These are phyloP conservation scores for Cassiopea xamachana DNA, from an alignment of 30 jellyfish, hydroid and myxozoan genomes.

Conservation along the genomic window DNA sequence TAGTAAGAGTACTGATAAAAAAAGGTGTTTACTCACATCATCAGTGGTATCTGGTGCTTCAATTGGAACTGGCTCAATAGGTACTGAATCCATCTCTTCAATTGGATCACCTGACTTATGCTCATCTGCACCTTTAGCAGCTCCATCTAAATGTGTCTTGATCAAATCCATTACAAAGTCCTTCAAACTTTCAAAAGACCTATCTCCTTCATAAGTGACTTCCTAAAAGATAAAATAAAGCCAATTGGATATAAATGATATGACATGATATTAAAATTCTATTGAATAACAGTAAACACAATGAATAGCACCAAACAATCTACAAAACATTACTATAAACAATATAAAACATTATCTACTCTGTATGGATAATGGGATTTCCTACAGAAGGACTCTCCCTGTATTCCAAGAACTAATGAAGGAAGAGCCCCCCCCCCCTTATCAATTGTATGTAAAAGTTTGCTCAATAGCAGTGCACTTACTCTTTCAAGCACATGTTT, in stretches of 20 bases:
- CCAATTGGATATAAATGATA: neutral
- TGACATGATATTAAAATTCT: neutral
- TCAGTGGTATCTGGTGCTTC: constrained; percentile 42
- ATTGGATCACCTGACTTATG: neutral
- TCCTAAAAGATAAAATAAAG: constrained; percentile 11
- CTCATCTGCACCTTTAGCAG: neutral
- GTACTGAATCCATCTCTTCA: neutral
- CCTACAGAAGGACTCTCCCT: too few relatives aligned
- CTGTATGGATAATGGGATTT: too few relatives aligned
- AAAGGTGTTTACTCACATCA: constrained; percentile 10
- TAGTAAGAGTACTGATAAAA: too few relatives aligned
- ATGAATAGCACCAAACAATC: too few relatives aligned
- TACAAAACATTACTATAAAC: too few relatives aligned
- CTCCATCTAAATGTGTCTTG: neutral
- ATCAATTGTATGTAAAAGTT: too few relatives aligned
- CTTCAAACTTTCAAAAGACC: constrained; percentile 33
- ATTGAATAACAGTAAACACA: neutral
- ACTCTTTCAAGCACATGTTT: too few relatives aligned
- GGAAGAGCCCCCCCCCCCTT: too few relatives aligned
- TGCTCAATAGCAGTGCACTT: too few relatives aligned
- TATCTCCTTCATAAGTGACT: constrained; percentile 32
- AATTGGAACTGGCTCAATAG: constrained; percentile 10
- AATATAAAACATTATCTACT: too few relatives aligned
- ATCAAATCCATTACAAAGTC: constrained; percentile 38
- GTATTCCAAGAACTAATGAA: too few relatives aligned